phyloP scores from a whole-genome alignment of 37 sponge, comb jelly and placozoan genomes.

The Spongia lamella region DNA sequence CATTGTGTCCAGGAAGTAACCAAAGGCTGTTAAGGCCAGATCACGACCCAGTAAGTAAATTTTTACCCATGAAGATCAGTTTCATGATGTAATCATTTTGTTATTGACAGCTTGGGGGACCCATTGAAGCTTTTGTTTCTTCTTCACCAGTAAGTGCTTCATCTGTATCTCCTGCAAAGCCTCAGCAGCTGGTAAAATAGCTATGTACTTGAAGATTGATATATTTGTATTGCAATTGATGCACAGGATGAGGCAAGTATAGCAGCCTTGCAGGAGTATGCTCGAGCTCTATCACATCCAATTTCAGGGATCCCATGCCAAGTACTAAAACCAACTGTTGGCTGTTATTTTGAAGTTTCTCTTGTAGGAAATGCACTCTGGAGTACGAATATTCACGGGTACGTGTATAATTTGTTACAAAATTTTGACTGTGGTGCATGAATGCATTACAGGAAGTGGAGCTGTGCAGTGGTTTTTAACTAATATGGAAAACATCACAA shows the following conservation, averaged over 20 bases:
- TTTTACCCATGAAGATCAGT: no score
- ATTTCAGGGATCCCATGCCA: slow-evolving; percentile 65
- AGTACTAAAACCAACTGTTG: slow-evolving; percentile 13
- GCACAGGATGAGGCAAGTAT: slow-evolving; percentile 5
- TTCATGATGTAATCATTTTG: no score
- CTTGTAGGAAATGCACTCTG: slow-evolving; percentile 20
- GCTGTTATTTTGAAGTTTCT: background rate
- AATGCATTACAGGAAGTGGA: slow-evolving; percentile 37
- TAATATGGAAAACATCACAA: slow-evolving; percentile 62
- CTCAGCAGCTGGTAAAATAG: background rate
- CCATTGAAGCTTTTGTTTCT: no score
- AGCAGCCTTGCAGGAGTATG: slow-evolving; percentile 35
- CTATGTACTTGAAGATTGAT: background rate
- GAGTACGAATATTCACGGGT: slow-evolving; percentile 55
- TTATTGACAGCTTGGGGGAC: no score
- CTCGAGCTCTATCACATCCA: slow-evolving; percentile 52
- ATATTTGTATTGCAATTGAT: background rate
- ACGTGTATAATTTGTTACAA: background rate
- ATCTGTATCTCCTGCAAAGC: background rate
- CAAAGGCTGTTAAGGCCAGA: no score
- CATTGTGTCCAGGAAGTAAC: no score
- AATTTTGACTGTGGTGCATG: background rate
- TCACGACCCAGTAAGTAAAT: no score
- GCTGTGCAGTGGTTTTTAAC: slow-evolving; percentile 70
- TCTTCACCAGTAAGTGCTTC: no score